Conservation (phyloP, 2,888 invertebrate species). For the Itoplectis maculator region DNA sequence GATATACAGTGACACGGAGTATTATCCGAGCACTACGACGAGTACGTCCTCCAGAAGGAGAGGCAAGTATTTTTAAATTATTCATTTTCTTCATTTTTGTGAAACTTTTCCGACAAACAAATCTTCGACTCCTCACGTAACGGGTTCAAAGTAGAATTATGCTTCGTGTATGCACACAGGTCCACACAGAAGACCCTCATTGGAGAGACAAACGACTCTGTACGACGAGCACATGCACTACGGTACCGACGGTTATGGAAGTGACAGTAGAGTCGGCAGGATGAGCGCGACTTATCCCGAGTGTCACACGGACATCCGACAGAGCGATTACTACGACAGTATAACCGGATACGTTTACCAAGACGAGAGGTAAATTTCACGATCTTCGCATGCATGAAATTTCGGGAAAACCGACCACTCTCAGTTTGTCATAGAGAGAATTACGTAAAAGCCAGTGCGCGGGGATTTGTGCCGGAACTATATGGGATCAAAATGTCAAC, state of each 20-base stretch:
- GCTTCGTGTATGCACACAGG: constrained; percentile 73
- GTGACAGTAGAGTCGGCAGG: constrained; percentile 77
- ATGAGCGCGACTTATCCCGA: constrained; percentile 82
- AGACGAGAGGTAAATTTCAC: constrained; percentile 83
- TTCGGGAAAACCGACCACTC: neutral
- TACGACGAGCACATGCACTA: constrained; percentile 90
- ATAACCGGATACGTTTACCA: constrained; percentile 88
- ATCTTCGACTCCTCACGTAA: neutral
- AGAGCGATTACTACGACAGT: constrained; percentile 89
- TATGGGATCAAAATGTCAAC: constrained; percentile 9
- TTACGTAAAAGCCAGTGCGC: neutral
- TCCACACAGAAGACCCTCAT: constrained; percentile 88
- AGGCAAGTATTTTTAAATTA: constrained; percentile 67
- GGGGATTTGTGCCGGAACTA: neutral
- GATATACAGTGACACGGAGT: constrained; percentile 85
- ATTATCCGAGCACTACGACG: constrained; percentile 83
- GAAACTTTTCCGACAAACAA: neutral
- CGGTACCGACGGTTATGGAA: constrained; percentile 83
- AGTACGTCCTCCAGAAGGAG: constrained; percentile 77
- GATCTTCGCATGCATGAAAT: neutral
- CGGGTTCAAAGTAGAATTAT: neutral
- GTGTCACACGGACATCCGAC: constrained; percentile 85
- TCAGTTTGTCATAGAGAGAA: neutral
- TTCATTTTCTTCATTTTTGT: neutral
- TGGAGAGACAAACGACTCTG: constrained; percentile 92